Conservation (phyloP, 2,888 invertebrate species). For the Orthonevra nobilis region DNA sequence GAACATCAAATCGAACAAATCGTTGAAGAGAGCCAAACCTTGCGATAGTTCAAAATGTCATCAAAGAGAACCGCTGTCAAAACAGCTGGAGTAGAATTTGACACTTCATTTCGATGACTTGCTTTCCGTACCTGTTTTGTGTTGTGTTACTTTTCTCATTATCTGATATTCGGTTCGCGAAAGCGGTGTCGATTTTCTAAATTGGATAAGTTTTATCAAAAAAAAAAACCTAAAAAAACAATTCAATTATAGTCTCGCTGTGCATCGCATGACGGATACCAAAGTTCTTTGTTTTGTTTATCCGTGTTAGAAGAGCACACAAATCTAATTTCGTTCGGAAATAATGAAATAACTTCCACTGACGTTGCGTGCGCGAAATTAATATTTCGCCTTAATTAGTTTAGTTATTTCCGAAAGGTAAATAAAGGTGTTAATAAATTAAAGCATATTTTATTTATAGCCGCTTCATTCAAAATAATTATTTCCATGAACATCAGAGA, state of each 20-base stretch:
- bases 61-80: neutral
- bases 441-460: conserved; percentile 6
- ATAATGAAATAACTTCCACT: conserved; percentile 22
- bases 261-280: neutral
- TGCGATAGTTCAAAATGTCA: neutral
- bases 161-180: neutral
- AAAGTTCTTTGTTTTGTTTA: conserved; percentile 5
- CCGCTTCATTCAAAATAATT: neutral
- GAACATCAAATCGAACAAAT: neutral
- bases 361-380: conserved; percentile 1
- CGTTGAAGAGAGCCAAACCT: neutral
- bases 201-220: no score
- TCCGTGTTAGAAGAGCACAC: conserved; percentile 3
- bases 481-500: neutral
- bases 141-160: no score
- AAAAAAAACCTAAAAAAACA: no score
- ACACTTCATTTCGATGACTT: no score
- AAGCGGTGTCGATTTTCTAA: neutral
- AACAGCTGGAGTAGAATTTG: conserved; percentile 20
- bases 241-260: neutral
- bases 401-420: conserved; percentile 15
- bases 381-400: neutral
- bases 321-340: neutral
- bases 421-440: conserved; percentile 10
- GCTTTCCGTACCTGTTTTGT: no score